Evolutionary conservation across 2,113 vertebrate genomes (phyloP).

Genomic region (Salvelinus sp.): DNA sequence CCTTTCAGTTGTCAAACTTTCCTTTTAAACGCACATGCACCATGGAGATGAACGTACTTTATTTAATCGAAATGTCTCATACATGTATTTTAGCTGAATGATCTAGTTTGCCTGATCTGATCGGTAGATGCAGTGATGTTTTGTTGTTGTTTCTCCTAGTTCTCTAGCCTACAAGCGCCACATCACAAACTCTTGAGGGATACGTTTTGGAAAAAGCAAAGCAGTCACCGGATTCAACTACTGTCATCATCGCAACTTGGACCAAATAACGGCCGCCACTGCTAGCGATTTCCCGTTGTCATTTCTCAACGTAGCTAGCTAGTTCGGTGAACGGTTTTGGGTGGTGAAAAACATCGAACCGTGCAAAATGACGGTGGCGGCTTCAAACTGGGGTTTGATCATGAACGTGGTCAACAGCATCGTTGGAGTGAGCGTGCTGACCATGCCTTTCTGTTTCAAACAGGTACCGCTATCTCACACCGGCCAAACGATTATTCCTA

Average conservation of each 20-base stretch:
- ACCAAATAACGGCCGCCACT: neutral
- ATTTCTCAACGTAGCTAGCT: neutral
- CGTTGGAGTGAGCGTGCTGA: conserved; percentile 95
- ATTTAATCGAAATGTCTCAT: too few relatives aligned
- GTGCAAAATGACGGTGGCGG: conserved; percentile 68
- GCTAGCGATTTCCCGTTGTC: neutral
- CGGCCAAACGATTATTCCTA: conserved; percentile 20
- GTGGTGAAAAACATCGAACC: neutral
- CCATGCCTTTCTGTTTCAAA: conserved; percentile 98
- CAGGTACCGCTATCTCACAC: conserved; percentile 76
- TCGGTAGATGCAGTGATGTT: too few relatives aligned
- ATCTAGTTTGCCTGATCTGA: too few relatives aligned
- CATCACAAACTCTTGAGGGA: conserved; percentile 59
- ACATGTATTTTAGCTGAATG: too few relatives aligned
- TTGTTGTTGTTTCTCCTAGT: conserved; percentile 19
- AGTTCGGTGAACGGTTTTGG: neutral
- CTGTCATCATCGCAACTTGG: neutral
- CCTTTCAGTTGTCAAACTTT: neutral
- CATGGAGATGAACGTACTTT: neutral
- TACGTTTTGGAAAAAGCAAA: conserved; percentile 10
- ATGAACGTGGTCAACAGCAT: conserved; percentile 99
- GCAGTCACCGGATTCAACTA: too few relatives aligned
- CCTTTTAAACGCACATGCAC: neutral
- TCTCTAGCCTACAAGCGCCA: conserved; percentile 59
- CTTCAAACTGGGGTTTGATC: conserved; percentile 91